Conservation (phyloP, 1,140 invertebrate species). For the Cyphomyrmex costatus region DNA sequence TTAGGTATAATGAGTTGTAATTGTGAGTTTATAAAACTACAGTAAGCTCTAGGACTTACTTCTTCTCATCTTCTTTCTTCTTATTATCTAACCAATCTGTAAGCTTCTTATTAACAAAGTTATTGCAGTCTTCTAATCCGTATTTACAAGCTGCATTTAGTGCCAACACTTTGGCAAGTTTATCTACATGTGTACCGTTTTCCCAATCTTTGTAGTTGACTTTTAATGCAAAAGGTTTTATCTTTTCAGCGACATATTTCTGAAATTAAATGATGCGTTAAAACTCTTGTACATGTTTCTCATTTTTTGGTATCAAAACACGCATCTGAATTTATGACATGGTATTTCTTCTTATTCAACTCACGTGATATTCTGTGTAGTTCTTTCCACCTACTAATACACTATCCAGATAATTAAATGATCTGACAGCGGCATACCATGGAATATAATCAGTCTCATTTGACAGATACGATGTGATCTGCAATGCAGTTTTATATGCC, state of each 20-base stretch:
- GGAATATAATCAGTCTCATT: slow-evolving; percentile 89
- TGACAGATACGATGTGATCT: slow-evolving; percentile 88
- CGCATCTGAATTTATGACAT: neutral
- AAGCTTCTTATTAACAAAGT: slow-evolving; percentile 88
- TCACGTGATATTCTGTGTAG: slow-evolving; percentile 64
- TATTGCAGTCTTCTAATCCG: slow-evolving; percentile 88
- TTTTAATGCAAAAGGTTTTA: fast-evolving
- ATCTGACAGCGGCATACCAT: slow-evolving; percentile 87
- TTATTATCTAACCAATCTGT: slow-evolving; percentile 89
- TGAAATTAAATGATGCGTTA: slow-evolving; percentile 35
- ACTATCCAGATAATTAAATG: slow-evolving; percentile 87
- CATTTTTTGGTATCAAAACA: neutral
- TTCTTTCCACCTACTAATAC: slow-evolving; percentile 76
- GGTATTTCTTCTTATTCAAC: neutral
- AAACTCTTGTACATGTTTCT: neutral
- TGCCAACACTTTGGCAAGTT: slow-evolving; percentile 89
- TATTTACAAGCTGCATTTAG: slow-evolving; percentile 90
- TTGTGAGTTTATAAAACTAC: neutral
- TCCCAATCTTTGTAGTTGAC: neutral
- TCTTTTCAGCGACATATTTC: slow-evolving; percentile 4
- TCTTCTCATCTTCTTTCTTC: neutral
- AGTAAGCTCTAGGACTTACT: slow-evolving; percentile 46
- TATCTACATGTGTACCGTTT: slow-evolving; percentile 88
- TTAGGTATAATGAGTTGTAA: neutral
- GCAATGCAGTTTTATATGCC: slow-evolving; percentile 85